A percentile compares a stretch with the other conserved stretches of the same genome.
These are phyloP conservation scores for Argyrosomus japonicus DNA, from an alignment of 2,113 vertebrate species.

Conservation along the genomic window DNA sequence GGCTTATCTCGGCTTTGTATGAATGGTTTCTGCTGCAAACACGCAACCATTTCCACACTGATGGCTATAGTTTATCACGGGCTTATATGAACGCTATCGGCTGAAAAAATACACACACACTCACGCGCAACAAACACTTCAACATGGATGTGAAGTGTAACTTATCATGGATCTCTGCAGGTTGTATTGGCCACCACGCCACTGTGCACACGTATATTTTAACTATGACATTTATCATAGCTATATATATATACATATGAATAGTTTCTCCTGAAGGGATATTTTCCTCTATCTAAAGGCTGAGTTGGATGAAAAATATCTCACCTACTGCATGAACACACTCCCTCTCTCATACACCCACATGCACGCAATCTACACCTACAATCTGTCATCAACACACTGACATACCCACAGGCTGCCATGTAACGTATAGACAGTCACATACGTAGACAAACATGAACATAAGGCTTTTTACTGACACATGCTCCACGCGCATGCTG, in stretches of 20 bases:
- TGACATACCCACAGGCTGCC: conserved; percentile 9
- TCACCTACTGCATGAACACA: conserved; percentile 3
- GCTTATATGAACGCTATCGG: conserved; percentile 34
- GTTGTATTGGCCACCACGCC: background rate
- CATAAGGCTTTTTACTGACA: background rate
- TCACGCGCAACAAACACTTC: background rate
- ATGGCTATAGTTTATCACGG: conserved; percentile 26
- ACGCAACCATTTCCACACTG: background rate
- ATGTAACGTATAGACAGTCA: background rate
- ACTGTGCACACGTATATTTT: conserved; percentile 1
- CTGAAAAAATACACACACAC: background rate
- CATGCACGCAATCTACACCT: background rate
- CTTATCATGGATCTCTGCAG: background rate
- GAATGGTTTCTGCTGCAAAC: conserved; percentile 25
- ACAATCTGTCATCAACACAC: conserved; percentile 8
- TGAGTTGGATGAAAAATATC: conserved; percentile 30
- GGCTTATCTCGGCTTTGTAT: conserved; percentile 26
- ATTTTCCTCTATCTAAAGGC: conserved; percentile 1
- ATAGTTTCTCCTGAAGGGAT: background rate
- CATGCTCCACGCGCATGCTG: background rate
- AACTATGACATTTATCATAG: conserved; percentile 26
- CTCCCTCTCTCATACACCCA: background rate
- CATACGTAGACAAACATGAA: background rate
- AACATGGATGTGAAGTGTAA: background rate
- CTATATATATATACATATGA: background rate